Percentiles rank a stretch among this genome's conserved stretches.
phyloP scores from a whole-genome alignment of 2,113 vertebrate species.

The Bostrychus sinensis region DNA sequence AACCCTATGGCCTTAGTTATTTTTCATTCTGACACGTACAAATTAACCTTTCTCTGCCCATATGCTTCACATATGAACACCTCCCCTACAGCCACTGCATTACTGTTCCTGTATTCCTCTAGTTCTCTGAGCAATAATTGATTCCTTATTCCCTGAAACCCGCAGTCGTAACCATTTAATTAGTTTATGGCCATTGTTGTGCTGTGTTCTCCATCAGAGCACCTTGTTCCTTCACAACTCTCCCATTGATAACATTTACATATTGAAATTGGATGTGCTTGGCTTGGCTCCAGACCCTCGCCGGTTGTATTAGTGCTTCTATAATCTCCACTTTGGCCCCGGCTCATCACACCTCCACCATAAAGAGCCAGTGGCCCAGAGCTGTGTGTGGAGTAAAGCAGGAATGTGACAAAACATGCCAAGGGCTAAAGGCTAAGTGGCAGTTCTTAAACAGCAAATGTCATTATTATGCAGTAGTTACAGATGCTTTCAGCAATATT shows the following conservation, averaged over 20 bases:
- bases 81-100: neutral
- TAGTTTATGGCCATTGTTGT: constrained; percentile 31
- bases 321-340: neutral
- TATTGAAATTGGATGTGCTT: constrained; percentile 74
- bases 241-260: constrained; percentile 63
- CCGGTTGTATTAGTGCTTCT: neutral
- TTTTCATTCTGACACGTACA: constrained; percentile 13
- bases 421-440: neutral
- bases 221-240: constrained; percentile 38
- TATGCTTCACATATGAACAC: constrained; percentile 4
- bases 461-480: neutral
- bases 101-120: neutral
- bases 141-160: constrained; percentile 26
- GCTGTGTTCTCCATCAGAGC: constrained; percentile 44
- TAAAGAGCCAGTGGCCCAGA: constrained; percentile 16
- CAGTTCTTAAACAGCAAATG: neutral
- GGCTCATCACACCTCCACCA: constrained; percentile 1
- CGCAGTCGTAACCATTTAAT: constrained; percentile 62
- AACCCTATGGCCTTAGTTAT: neutral
- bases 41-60: constrained; percentile 20
- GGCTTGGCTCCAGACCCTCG: constrained; percentile 25
- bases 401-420: neutral
- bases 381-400: neutral
- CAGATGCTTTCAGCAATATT: too few relatives aligned
- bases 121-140: constrained; percentile 37